Evolutionary conservation across 2,888 invertebrate genomes (phyloP).

Genomic region (Ornithoptera priamus): DNA sequence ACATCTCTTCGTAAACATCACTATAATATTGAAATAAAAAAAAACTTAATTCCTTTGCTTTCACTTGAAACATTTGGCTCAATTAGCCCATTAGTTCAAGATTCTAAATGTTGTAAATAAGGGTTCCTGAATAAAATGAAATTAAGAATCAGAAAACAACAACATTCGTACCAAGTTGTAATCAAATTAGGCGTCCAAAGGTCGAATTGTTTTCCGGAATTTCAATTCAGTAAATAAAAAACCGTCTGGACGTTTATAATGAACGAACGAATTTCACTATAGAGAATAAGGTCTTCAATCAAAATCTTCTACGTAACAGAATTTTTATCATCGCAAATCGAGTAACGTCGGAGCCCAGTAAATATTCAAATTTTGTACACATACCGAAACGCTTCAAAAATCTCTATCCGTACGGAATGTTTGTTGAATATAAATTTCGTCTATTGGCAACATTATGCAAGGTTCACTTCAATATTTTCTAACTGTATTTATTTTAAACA

Average conservation of each 20-base stretch:
- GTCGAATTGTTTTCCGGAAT: constrained; percentile 6
- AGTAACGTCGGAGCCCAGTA: constrained; percentile 8
- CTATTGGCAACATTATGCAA: constrained; percentile 7
- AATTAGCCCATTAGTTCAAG: background rate
- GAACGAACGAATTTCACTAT: background rate
- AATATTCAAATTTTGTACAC: constrained; percentile 20
- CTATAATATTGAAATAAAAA: background rate
- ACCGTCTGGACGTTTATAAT: background rate
- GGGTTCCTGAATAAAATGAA: background rate
- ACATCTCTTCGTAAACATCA: background rate
- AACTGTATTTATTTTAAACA: background rate
- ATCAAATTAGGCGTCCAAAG: constrained; percentile 16
- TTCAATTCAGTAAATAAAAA: constrained; percentile 2
- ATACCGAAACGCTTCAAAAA: constrained; percentile 23
- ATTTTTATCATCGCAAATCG: constrained; percentile 12
- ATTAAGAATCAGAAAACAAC: constrained; percentile 3
- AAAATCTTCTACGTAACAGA: background rate
- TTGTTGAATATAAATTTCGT: constrained; percentile 23
- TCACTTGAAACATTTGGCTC: background rate
- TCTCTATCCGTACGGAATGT: constrained; percentile 15
- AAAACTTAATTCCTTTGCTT: background rate
- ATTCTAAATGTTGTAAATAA: background rate
- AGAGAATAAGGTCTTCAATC: background rate
- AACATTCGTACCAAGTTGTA: constrained; percentile 1
- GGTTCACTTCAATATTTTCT: background rate